phyloP scores from a whole-genome alignment of 1,140 invertebrate species.

The Drosophila takahashii region DNA sequence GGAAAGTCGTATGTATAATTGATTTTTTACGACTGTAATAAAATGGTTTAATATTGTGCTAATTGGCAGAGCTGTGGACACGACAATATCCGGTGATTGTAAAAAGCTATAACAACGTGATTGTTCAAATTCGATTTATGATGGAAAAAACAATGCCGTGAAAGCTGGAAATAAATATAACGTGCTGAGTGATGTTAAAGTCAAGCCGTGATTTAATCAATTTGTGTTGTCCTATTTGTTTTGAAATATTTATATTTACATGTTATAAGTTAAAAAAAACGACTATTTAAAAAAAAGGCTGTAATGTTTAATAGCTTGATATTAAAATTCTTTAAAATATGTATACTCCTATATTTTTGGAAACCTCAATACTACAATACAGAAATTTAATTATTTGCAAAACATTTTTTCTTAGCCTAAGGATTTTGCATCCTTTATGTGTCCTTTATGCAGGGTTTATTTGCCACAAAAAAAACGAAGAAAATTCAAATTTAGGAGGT shows the following conservation, averaged over 20 bases:
- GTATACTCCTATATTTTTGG: no score
- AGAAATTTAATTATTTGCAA: not conserved
- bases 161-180: not conserved
- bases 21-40: constrained; percentile 56
- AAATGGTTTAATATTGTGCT: constrained; percentile 64
- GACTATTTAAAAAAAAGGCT: no score
- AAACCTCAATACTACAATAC: no score
- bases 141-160: not conserved
- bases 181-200: not conserved
- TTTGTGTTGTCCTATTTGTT: not conserved
- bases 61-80: constrained; percentile 59
- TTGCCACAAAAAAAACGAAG: constrained; percentile 1
- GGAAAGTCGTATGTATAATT: constrained; percentile 41
- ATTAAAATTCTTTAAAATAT: no score
- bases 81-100: constrained; percentile 57
- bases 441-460: not conserved
- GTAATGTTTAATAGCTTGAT: no score
- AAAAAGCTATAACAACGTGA: constrained; percentile 47
- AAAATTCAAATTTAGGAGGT: constrained; percentile 43
- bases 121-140: not conserved
- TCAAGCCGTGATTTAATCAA: not conserved
- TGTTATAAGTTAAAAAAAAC: no score
- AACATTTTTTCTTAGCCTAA: not conserved
- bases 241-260: no score
- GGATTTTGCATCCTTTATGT: no score